A percentile compares a stretch with the other conserved stretches of the same genome.
These are phyloP conservation scores for Parus major DNA, from an alignment of 2,113 vertebrate genomes.

Conservation along the genomic window DNA sequence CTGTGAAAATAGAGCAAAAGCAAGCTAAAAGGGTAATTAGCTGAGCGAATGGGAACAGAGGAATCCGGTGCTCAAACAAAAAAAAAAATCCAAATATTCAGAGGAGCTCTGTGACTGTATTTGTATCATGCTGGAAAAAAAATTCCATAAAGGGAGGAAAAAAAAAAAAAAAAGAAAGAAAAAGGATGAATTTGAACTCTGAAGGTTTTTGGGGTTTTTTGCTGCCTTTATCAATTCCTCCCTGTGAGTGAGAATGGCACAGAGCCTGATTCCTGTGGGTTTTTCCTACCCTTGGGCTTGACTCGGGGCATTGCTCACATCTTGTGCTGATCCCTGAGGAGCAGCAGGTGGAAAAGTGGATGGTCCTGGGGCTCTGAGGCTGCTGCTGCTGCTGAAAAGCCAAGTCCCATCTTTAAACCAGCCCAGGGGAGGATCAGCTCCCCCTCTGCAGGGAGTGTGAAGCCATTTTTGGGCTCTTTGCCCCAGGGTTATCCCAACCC, in stretches of 20 bases:
- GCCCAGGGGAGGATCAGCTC: neutral
- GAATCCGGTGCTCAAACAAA: neutral
- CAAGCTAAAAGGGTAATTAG: slow-evolving; percentile 76
- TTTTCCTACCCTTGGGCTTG: neutral
- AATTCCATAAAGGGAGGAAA: rapidly evolving
- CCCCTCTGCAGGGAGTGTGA: neutral
- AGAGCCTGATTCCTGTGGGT: neutral
- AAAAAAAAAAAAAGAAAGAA: neutral
- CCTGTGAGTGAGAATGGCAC: rapidly evolving
- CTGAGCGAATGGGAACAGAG: slow-evolving; percentile 29
- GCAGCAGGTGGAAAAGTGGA: neutral
- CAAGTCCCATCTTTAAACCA: neutral
- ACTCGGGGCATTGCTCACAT: rapidly evolving
- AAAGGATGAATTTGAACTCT: neutral
- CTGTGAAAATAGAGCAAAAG: slow-evolving; percentile 66
- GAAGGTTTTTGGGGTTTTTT: neutral
- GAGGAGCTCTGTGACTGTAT: neutral
- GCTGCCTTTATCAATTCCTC: neutral
- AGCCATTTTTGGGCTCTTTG: neutral
- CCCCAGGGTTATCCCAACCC: neutral
- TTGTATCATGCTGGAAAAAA: neutral
- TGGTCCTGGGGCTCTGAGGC: neutral
- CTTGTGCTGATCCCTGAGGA: neutral
- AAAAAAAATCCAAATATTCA: neutral
- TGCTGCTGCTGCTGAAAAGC: neutral